phyloP scores from a whole-genome alignment of 2,888 invertebrate genomes.

The Melieria crassipennis region DNA sequence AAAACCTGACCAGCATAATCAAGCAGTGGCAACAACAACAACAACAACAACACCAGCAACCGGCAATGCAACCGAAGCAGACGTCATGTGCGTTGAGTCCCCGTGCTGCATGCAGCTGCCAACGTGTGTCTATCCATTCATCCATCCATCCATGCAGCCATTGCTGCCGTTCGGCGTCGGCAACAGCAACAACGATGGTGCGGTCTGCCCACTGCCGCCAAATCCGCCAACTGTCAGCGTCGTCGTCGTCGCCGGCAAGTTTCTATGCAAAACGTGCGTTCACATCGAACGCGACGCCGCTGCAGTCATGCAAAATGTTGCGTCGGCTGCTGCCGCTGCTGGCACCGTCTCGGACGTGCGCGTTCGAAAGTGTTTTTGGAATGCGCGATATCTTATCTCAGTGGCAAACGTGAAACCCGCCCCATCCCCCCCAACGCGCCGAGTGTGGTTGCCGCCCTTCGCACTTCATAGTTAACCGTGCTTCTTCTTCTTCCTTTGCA shows the following conservation, averaged over 20 bases:
- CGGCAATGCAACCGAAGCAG: too few species aligned
- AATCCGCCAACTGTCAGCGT: background rate
- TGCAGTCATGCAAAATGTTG: background rate
- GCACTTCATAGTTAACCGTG: too few species aligned
- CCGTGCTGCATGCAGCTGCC: background rate
- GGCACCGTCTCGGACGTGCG: background rate
- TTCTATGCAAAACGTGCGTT: background rate
- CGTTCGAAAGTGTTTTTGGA: too few species aligned
- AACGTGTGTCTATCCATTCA: background rate
- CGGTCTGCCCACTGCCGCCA: background rate
- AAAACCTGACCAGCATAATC: constrained; percentile 3
- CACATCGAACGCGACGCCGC: background rate
- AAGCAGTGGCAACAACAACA: background rate
- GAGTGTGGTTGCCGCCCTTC: too few species aligned
- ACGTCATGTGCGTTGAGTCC: background rate
- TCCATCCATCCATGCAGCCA: background rate
- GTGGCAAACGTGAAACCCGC: too few species aligned
- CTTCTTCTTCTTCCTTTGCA: too few species aligned
- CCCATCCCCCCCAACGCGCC: too few species aligned
- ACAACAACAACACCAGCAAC: too few species aligned
- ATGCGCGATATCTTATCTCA: too few species aligned
- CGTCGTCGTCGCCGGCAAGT: background rate
- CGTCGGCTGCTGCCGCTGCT: background rate
- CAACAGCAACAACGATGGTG: too few species aligned
- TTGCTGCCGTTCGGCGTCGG: background rate